phyloP scores from a whole-genome alignment of 30 jellyfish, hydroid and myxozoan genomes.

The Sanderia malayensis region DNA sequence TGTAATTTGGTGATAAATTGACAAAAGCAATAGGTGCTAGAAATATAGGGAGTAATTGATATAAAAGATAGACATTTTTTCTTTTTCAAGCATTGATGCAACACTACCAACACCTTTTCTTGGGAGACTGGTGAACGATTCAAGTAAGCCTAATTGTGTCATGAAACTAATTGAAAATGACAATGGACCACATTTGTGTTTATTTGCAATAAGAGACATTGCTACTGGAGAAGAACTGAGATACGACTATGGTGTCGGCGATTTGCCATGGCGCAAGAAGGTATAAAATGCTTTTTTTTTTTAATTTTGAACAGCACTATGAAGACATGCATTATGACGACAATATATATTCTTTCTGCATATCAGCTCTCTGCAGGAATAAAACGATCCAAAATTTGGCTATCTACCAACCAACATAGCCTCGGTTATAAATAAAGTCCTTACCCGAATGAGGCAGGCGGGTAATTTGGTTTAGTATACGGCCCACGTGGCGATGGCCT shows the following conservation, averaged over 20 bases:
- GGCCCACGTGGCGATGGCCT: too few species aligned
- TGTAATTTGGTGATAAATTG: not conserved
- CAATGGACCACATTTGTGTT: conserved; percentile 4
- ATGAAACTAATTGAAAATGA: conserved; percentile 7
- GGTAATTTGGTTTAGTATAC: too few species aligned
- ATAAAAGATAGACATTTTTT: not conserved
- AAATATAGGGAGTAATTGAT: not conserved
- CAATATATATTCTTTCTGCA: not conserved
- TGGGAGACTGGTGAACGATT: conserved; percentile 37
- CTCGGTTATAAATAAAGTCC: too few species aligned
- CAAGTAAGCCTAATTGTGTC: conserved; percentile 8
- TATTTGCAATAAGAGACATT: conserved; percentile 26
- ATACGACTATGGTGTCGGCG: conserved; percentile 38
- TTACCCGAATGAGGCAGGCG: too few species aligned
- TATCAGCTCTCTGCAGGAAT: not conserved
- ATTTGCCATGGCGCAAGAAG: conserved; percentile 36
- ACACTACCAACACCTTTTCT: conserved; percentile 17
- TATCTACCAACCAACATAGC: too few species aligned
- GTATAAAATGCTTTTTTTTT: not conserved
- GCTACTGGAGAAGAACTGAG: conserved; percentile 21
- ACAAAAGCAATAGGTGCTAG: not conserved
- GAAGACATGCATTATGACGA: not conserved
- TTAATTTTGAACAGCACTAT: not conserved
- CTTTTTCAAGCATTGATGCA: conserved; percentile 36
- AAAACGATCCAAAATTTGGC: too few species aligned